Conservation (phyloP, 2,888 invertebrate species). For the Drosophila barbarae region DNA sequence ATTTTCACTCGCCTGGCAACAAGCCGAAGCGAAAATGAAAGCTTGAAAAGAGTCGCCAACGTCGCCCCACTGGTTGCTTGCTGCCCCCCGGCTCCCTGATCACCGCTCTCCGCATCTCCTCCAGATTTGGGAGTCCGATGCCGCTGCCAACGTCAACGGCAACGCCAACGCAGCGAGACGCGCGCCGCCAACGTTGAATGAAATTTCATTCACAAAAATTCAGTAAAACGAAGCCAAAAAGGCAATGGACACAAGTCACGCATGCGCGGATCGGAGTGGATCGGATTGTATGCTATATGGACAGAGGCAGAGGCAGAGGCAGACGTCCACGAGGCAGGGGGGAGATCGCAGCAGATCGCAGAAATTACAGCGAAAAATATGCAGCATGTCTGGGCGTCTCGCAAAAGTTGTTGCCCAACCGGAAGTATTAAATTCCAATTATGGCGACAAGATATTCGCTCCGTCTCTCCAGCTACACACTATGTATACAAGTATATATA, state of each 20-base stretch:
- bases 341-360: conserved; percentile 5
- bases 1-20: conserved; percentile 70
- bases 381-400: conserved; percentile 50
- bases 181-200: conserved; percentile 68
- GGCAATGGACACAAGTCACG: conserved; percentile 75
- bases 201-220: conserved; percentile 76
- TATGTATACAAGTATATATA: not conserved
- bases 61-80: conserved; percentile 6
- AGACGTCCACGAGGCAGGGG: not conserved
- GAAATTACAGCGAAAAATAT: conserved; percentile 54
- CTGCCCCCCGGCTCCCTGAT: too few species aligned
- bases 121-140: conserved; percentile 50
- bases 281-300: conserved; percentile 25
- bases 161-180: conserved; percentile 46
- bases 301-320: conserved; percentile 1
- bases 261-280: conserved; percentile 59
- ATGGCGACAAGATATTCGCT: conserved; percentile 61
- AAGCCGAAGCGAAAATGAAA: conserved; percentile 57
- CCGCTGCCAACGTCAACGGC: conserved; percentile 24
- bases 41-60: conserved; percentile 36
- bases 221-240: conserved; percentile 65
- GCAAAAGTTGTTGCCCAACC: conserved; percentile 50
- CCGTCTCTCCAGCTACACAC: conserved; percentile 17
- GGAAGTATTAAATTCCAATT: conserved; percentile 75
- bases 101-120: conserved; percentile 16